Evolutionary conservation across 1,140 invertebrate genomes (phyloP).

Genomic region (Drosophila fuyamai): DNA sequence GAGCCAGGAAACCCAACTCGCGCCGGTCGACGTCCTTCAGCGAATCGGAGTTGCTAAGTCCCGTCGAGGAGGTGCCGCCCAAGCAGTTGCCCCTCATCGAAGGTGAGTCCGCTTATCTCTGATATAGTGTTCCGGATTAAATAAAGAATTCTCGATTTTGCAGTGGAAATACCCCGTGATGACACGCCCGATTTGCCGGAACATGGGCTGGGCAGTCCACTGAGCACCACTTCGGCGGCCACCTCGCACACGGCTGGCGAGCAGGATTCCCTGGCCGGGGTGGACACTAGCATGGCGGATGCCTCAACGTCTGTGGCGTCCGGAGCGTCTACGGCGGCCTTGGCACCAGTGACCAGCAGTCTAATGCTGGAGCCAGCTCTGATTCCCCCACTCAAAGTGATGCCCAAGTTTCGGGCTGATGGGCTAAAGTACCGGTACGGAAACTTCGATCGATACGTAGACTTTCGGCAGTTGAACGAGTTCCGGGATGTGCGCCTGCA

Average conservation of each 20-base stretch:
- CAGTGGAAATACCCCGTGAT: constrained; percentile 71
- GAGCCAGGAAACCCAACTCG: constrained; percentile 74
- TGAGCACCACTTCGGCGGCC: constrained; percentile 74
- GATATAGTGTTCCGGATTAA: background rate
- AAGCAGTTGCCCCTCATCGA: constrained; percentile 53
- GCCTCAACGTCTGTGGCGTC: background rate
- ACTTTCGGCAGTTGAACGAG: constrained; percentile 94
- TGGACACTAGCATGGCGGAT: constrained; percentile 20
- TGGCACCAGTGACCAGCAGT: constrained; percentile 1
- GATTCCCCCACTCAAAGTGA: constrained; percentile 74
- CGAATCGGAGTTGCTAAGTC: constrained; percentile 75
- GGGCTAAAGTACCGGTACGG: constrained; percentile 95
- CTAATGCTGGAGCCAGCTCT: constrained; percentile 59
- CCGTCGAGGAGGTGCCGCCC: constrained; percentile 62
- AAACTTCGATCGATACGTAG: constrained; percentile 98
- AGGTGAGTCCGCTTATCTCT: constrained; percentile 31
- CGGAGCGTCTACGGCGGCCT: background rate
- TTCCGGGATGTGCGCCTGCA: constrained; percentile 93
- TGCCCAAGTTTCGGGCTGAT: constrained; percentile 90
- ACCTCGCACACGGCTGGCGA: constrained; percentile 75
- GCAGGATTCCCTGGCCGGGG: constrained; percentile 49
- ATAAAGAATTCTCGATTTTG: background rate
- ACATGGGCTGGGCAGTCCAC: constrained; percentile 63
- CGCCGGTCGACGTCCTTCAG: constrained; percentile 80
- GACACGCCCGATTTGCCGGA: constrained; percentile 76